Evolutionary conservation across 2,797 vertebrate genomes (phyloP), one percentile per base, ranked within the genome.

Genomic region (Arnoldichthys spilopterus): DNA sequence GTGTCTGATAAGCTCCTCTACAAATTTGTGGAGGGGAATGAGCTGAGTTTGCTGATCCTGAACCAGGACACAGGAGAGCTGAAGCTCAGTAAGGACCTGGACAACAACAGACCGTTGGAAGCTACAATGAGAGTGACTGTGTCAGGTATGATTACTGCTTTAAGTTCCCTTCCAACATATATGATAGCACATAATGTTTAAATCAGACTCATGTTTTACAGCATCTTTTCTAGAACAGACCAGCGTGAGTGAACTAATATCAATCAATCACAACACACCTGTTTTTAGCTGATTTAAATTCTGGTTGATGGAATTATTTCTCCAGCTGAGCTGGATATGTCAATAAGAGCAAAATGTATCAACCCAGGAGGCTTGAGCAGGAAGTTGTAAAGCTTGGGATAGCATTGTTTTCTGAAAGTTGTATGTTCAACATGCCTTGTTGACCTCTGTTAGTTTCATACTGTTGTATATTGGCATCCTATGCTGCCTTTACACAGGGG

Each of bases 31-130:
- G 94, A 93, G 77, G 96, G 96, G 79, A 97, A 97, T 9, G 95
- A 96, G 75, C 90, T 97, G 74, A 90, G 81, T 68, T 89, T 97
- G 77, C 87, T 97, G 30, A 88, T 96, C 79, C 87, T 96, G 75
- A 93, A 96, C 85, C 87, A 92, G 0, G 77, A 89, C 79, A 95
- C 94, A 0, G 96, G 96, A 0, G 95, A 96, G 24, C 89, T 97
- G 58, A 95, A 93, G 87, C 92, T 96, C 45, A 97, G 95, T 82
- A 91, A 90, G 0, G 93, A 95, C 82, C 86, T 97, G 84, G 94
- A 97, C 91, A 96, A 93, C 90, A 96, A 96, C 85, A 92, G 96
- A 78, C 94, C 95, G 0, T 85, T 97, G 83, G 94, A 96, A 84
- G 96, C 96, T 3, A 89, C 90, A 67, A 95, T 97, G 95, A 95